Conservation (phyloP, 2,113 vertebrate species). For the Silurus glanis region DNA sequence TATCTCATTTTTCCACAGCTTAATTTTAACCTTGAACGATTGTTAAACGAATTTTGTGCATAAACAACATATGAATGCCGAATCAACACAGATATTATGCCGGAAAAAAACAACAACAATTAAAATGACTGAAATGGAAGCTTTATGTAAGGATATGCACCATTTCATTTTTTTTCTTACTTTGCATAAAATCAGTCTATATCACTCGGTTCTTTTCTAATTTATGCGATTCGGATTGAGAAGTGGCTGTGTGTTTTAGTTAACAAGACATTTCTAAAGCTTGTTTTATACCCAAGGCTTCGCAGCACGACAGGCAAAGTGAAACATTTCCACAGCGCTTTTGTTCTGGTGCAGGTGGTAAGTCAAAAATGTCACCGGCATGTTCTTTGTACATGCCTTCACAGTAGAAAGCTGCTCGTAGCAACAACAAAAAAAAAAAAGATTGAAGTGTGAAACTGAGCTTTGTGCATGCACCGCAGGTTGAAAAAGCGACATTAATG, state of each 20-base stretch:
- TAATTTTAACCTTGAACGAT: not conserved
- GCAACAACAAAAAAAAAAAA: not conserved
- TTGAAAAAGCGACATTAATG: slow-evolving; percentile 20
- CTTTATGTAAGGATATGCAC: not conserved
- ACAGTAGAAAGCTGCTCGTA: slow-evolving; percentile 16
- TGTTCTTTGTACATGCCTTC: slow-evolving; percentile 17
- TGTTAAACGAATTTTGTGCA: too few species aligned
- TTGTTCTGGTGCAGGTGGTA: slow-evolving; percentile 19
- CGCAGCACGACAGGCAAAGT: slow-evolving; percentile 5
- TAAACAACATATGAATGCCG: too few species aligned
- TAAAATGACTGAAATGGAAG: too few species aligned
- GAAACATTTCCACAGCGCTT: slow-evolving; percentile 17
- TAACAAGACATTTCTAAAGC: slow-evolving; percentile 9
- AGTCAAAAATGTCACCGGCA: slow-evolving; percentile 17
- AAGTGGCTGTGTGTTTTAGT: slow-evolving; percentile 5
- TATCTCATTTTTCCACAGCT: not conserved
- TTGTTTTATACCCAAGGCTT: slow-evolving; percentile 16
- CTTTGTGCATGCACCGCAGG: not conserved
- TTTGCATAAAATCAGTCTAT: not conserved
- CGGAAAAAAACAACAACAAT: too few species aligned
- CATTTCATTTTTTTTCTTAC: not conserved
- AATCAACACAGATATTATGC: too few species aligned
- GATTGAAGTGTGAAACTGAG: not conserved
- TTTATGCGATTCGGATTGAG: not conserved
- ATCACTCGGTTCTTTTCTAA: not conserved